These are phyloP conservation scores for Raphicerus campestris DNA, from an alignment of 2,113 vertebrate species.

Conservation along the genomic window DNA sequence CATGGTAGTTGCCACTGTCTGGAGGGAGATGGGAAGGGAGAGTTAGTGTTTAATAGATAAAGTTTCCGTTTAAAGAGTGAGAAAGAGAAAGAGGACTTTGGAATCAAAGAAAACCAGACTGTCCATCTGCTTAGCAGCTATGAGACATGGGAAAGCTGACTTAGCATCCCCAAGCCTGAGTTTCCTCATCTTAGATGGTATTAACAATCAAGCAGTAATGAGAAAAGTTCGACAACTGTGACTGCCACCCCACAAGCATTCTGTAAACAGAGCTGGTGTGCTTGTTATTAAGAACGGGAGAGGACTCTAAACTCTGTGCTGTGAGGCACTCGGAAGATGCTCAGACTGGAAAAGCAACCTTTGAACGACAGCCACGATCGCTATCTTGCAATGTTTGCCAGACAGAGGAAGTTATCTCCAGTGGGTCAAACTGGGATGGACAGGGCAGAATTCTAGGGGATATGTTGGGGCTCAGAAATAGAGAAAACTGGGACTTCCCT, in stretches of 20 bases:
- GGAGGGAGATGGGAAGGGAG: too few species aligned
- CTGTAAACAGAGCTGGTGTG: not conserved
- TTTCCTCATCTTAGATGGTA: not conserved
- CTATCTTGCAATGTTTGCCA: not conserved
- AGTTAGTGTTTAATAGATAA: not conserved
- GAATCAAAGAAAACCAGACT: not conserved
- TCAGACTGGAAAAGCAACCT: not conserved
- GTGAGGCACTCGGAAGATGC: accelerated
- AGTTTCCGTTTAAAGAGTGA: not conserved
- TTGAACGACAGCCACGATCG: accelerated
- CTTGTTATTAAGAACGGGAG: not conserved
- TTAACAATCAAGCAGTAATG: not conserved
- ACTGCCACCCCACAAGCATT: not conserved
- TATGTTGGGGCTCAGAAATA: too few species aligned
- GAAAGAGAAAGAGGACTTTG: not conserved
- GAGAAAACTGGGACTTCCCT: too few species aligned
- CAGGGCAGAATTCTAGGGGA: not conserved
- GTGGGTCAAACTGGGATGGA: accelerated
- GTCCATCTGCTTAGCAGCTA: too few species aligned
- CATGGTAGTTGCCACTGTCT: too few species aligned
- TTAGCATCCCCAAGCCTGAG: not conserved
- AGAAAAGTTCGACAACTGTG: accelerated
- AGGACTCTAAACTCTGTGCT: not conserved
- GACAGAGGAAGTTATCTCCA: not conserved
- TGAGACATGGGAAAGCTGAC: not conserved